Percentiles rank a stretch among this genome's conserved stretches.
phyloP scores from a whole-genome alignment of 2,113 vertebrate genomes.

The Dicentrarchus labrax region DNA sequence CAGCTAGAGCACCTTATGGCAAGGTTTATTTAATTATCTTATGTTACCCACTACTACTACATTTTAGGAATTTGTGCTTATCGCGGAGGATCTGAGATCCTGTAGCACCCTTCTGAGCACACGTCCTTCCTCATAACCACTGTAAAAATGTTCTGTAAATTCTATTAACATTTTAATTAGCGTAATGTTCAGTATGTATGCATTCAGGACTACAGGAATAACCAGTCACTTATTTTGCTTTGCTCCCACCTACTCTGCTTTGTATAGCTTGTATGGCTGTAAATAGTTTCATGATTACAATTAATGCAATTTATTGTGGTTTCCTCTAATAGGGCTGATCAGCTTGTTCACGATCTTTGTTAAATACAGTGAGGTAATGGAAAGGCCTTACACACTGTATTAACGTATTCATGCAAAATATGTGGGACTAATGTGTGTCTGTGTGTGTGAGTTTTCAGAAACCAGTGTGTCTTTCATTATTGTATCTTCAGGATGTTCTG shows the following conservation, averaged over 20 bases:
- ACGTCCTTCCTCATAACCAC: not conserved
- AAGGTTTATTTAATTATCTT: not conserved
- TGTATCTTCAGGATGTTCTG: not conserved
- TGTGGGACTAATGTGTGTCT: constrained; percentile 5
- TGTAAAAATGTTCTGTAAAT: constrained; percentile 28
- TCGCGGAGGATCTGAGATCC: not conserved
- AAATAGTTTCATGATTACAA: constrained; percentile 53
- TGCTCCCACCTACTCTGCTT: constrained; percentile 1
- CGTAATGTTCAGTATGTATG: constrained; percentile 37
- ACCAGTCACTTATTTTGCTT: constrained; percentile 13
- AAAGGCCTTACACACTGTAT: constrained; percentile 34
- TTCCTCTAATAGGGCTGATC: constrained; percentile 35
- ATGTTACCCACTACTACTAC: not conserved
- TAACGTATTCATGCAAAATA: constrained; percentile 25
- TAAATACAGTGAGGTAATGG: constrained; percentile 1
- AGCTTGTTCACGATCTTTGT: constrained; percentile 29
- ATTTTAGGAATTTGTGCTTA: constrained; percentile 8
- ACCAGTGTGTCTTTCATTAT: not conserved
- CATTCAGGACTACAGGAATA: constrained; percentile 8
- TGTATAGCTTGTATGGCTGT: constrained; percentile 65
- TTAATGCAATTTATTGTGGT: constrained; percentile 15
- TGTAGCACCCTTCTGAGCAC: not conserved
- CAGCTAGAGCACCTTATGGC: not conserved
- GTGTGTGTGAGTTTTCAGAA: constrained; percentile 12
- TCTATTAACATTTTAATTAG: not conserved